Evolutionary conservation across 1,140 invertebrate genomes (phyloP).

Genomic region (Trialeurodes vaporariorum): DNA sequence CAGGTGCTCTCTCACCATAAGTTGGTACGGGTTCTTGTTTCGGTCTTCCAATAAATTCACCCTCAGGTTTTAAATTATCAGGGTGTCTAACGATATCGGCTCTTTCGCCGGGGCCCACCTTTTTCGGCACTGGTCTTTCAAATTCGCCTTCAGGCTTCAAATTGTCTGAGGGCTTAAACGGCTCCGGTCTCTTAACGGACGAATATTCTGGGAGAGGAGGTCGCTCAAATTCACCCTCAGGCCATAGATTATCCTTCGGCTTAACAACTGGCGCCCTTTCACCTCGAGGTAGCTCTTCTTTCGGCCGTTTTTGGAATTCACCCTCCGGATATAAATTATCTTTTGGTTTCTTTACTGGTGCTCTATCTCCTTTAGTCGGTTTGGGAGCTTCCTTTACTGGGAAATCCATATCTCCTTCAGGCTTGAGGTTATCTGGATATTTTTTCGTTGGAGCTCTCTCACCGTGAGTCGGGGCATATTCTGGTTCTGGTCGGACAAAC

Average conservation of each 20-base stretch:
- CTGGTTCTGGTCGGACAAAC: slow-evolving; percentile 29
- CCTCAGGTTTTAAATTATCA: slow-evolving; percentile 32
- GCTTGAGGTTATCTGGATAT: slow-evolving; percentile 38
- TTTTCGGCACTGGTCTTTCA: slow-evolving; percentile 15
- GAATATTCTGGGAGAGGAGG: slow-evolving; percentile 36
- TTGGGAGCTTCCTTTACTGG: slow-evolving; percentile 28
- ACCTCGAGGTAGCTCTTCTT: slow-evolving; percentile 21
- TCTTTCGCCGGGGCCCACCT: slow-evolving; percentile 29
- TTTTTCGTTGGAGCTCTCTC: slow-evolving; percentile 20
- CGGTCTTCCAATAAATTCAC: slow-evolving; percentile 36
- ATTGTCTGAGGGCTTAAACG: slow-evolving; percentile 33
- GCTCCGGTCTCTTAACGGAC: slow-evolving; percentile 35
- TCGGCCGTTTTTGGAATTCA: slow-evolving; percentile 34
- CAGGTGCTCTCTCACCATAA: slow-evolving; percentile 28
- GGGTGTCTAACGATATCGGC: slow-evolving; percentile 31
- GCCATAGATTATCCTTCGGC: slow-evolving; percentile 36
- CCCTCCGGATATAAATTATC: slow-evolving; percentile 40
- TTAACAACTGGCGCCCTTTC: slow-evolving; percentile 33
- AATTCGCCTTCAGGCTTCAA: slow-evolving; percentile 29
- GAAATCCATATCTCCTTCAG: slow-evolving; percentile 42
- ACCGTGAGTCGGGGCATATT: slow-evolving; percentile 34
- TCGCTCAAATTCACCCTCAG: slow-evolving; percentile 43
- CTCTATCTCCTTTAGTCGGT: slow-evolving; percentile 39
- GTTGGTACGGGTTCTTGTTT: slow-evolving; percentile 21
- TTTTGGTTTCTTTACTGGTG: slow-evolving; percentile 35